These are phyloP conservation scores for Amphipyra tragopoginis DNA, from an alignment of 2,888 invertebrate genomes.

Conservation along the genomic window DNA sequence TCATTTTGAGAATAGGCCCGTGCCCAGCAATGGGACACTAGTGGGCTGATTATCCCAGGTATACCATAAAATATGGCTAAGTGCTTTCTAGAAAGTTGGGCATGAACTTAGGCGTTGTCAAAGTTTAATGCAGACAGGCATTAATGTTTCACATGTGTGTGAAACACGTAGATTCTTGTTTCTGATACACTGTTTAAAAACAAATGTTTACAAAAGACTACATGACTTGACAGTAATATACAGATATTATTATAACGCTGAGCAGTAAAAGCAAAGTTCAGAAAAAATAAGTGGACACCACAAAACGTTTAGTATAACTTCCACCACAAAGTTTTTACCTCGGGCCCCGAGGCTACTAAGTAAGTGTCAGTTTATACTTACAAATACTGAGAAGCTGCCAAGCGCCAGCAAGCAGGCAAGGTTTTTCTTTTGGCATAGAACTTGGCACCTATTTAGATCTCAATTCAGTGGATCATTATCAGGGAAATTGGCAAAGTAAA, in stretches of 20 bases:
- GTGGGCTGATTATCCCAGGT: no score
- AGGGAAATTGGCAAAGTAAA: slow-evolving; percentile 10
- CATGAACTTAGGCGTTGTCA: no score
- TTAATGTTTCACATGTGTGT: no score
- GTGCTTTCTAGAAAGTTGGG: no score
- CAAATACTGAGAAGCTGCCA: slow-evolving; percentile 40
- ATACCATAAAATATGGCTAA: no score
- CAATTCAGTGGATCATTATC: slow-evolving; percentile 26
- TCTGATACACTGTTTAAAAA: no score
- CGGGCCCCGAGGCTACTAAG: slow-evolving; percentile 17
- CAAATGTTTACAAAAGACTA: no score
- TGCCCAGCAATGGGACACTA: no score
- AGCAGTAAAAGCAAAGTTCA: neutral
- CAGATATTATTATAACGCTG: no score
- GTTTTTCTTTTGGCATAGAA: slow-evolving; percentile 14
- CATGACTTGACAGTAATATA: neutral
- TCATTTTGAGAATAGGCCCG: no score
- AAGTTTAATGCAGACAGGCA: no score
- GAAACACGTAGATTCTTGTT: no score
- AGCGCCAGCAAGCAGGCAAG: slow-evolving; percentile 14
- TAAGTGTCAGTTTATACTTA: slow-evolving; percentile 28
- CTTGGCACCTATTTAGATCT: slow-evolving; percentile 40
- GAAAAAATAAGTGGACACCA: slow-evolving; percentile 4
- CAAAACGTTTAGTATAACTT: slow-evolving; percentile 18
- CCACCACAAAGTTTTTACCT: slow-evolving; percentile 10